These are phyloP conservation scores for Lates calcarifer DNA, from an alignment of 2,113 vertebrate species.

Conservation along the genomic window DNA sequence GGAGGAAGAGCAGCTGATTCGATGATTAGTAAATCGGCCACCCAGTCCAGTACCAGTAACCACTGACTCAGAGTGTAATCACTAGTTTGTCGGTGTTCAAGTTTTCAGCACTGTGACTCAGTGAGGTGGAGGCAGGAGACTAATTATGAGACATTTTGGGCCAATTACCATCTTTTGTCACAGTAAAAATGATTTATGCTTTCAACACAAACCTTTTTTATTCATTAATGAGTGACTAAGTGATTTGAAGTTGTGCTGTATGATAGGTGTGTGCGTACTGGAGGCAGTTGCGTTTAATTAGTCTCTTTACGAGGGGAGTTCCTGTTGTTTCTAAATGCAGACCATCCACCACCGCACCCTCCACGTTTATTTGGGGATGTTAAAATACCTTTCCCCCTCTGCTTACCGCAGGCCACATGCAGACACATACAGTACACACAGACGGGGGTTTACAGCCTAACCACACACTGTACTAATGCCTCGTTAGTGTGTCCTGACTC, in stretches of 20 bases:
- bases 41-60: constrained; percentile 51
- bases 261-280: background rate
- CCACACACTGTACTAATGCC: constrained; percentile 58
- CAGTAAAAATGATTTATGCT: constrained; percentile 5
- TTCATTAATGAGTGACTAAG: constrained; percentile 17
- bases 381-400: constrained; percentile 51
- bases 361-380: constrained; percentile 57
- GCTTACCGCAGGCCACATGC: constrained; percentile 57
- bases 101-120: constrained; percentile 33
- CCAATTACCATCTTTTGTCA: constrained; percentile 30
- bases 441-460: constrained; percentile 44
- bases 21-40: constrained; percentile 34
- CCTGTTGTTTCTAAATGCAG: constrained; percentile 66
- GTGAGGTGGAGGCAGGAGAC: constrained; percentile 6
- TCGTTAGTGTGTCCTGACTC: constrained; percentile 65
- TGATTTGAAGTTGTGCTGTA: constrained; percentile 6
- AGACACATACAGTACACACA: constrained; percentile 28
- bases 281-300: constrained; percentile 54
- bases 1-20: constrained; percentile 36
- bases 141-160: constrained; percentile 37
- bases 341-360: constrained; percentile 43
- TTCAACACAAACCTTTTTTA: constrained; percentile 16
- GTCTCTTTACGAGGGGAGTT: constrained; percentile 53
- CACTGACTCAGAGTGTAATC: constrained; percentile 60
- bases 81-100: constrained; percentile 4